These are phyloP conservation scores for Metalampra italica DNA, from an alignment of 2,888 invertebrate genomes.

Conservation along the genomic window DNA sequence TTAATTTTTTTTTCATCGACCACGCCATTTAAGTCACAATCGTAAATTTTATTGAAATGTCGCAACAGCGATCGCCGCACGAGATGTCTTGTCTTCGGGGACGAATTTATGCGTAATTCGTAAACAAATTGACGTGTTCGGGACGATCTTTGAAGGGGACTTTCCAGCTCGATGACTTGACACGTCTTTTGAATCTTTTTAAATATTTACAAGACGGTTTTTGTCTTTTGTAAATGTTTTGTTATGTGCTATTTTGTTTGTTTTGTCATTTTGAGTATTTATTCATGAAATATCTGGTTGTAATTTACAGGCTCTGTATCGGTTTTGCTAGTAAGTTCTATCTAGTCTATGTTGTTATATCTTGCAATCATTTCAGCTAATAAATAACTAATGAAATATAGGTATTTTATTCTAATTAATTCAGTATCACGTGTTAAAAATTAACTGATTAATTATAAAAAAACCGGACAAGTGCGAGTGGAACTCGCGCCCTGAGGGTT, in stretches of 20 bases:
- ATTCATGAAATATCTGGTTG: background rate
- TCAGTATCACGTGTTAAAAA: too few relatives aligned
- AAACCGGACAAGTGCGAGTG: too few relatives aligned
- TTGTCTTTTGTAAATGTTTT: slow-evolving; percentile 36
- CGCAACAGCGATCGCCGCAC: slow-evolving; percentile 73
- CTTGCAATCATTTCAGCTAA: too few relatives aligned
- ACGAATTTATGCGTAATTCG: slow-evolving; percentile 78
- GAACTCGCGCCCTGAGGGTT: too few relatives aligned
- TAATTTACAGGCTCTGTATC: background rate
- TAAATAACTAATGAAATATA: too few relatives aligned
- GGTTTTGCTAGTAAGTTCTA: background rate
- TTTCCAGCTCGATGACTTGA: slow-evolving; percentile 61
- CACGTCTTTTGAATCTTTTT: slow-evolving; percentile 59
- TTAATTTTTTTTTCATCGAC: slow-evolving; percentile 66
- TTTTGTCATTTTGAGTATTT: slow-evolving; percentile 11
- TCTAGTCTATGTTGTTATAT: too few relatives aligned
- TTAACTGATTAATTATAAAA: too few relatives aligned
- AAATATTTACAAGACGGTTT: slow-evolving; percentile 42
- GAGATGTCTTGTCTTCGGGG: slow-evolving; percentile 74
- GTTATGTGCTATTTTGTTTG: slow-evolving; percentile 19
- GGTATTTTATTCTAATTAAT: too few relatives aligned
- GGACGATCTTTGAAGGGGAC: slow-evolving; percentile 59
- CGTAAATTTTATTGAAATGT: slow-evolving; percentile 79
- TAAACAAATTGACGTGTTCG: slow-evolving; percentile 76
- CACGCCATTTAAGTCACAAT: slow-evolving; percentile 76